Evolutionary conservation across 2,888 invertebrate species (phyloP).

Genomic region (Horisme vitalbata): DNA sequence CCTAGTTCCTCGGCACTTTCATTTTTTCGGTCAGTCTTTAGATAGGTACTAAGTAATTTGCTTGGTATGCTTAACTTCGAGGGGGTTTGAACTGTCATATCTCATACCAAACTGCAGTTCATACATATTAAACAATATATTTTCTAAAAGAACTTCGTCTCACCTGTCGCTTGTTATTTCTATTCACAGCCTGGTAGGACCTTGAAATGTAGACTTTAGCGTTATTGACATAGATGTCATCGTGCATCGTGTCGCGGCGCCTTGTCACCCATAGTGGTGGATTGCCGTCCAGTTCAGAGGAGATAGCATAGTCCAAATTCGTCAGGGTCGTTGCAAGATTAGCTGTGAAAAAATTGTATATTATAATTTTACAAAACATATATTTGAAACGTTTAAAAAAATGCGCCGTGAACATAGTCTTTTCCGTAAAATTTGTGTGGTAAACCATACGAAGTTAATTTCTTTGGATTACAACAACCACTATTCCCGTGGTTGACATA

Average conservation of each 20-base stretch:
- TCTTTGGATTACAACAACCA: too few relatives aligned
- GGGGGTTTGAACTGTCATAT: too few relatives aligned
- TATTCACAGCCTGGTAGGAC: constrained; percentile 84
- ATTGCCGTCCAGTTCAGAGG: constrained; percentile 92
- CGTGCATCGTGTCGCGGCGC: constrained; percentile 82
- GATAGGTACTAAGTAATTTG: too few relatives aligned
- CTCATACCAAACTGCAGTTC: not conserved
- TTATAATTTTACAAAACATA: too few relatives aligned
- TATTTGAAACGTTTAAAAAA: too few relatives aligned
- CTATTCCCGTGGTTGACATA: too few relatives aligned
- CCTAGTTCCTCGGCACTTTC: too few relatives aligned
- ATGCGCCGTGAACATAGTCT: too few relatives aligned
- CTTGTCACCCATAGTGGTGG: constrained; percentile 93
- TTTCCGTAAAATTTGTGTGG: too few relatives aligned
- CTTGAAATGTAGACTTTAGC: constrained; percentile 88
- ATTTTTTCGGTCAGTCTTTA: too few relatives aligned
- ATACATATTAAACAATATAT: not conserved
- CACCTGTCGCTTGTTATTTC: constrained; percentile 74
- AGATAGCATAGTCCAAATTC: constrained; percentile 87
- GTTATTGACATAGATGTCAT: constrained; percentile 93
- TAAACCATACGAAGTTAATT: too few relatives aligned
- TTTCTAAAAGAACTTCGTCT: constrained; percentile 21
- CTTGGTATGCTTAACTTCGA: too few relatives aligned
- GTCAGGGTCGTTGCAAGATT: constrained; percentile 88
- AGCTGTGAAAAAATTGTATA: constrained; percentile 78